A percentile compares a stretch with the other conserved stretches of the same genome.
These are phyloP conservation scores for Acromyrmex charruanus DNA, from an alignment of 1,140 invertebrate species.

Conservation along the genomic window DNA sequence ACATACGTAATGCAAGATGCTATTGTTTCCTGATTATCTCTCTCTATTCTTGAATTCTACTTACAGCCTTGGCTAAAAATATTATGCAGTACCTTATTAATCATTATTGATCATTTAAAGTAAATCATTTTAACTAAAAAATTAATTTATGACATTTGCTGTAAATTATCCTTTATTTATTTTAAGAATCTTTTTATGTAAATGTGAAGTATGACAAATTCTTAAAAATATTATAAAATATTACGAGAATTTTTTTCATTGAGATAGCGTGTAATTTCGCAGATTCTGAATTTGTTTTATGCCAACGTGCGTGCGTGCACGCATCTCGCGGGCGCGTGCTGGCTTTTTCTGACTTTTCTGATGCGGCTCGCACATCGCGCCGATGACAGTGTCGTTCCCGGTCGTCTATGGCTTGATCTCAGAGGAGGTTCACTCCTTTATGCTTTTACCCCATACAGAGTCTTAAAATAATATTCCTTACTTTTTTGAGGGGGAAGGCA, in stretches of 20 bases:
- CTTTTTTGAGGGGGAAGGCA: slow-evolving; percentile 76
- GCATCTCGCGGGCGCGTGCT: slow-evolving; percentile 66
- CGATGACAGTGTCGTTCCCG: slow-evolving; percentile 68
- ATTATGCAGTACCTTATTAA: too few species aligned
- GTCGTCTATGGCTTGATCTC: slow-evolving; percentile 81
- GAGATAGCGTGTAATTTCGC: not conserved
- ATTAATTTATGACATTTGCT: too few species aligned
- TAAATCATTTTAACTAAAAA: too few species aligned
- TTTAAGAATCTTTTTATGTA: not conserved
- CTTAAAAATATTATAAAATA: too few species aligned
- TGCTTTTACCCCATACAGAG: slow-evolving; percentile 85
- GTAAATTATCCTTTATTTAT: too few species aligned
- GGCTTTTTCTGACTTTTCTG: slow-evolving; percentile 70
- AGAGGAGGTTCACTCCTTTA: slow-evolving; percentile 85
- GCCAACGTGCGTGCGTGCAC: not conserved
- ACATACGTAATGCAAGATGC: not conserved
- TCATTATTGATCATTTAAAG: too few species aligned
- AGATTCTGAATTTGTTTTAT: not conserved
- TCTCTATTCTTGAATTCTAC: too few species aligned
- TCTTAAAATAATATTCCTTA: slow-evolving; percentile 85
- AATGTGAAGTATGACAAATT: not conserved
- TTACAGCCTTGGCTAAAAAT: too few species aligned
- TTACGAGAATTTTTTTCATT: too few species aligned
- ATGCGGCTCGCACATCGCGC: slow-evolving; percentile 23
- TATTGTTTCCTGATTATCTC: not conserved